phyloP scores from a whole-genome alignment of 2,888 invertebrate species.

The Lasioglossum morio region DNA sequence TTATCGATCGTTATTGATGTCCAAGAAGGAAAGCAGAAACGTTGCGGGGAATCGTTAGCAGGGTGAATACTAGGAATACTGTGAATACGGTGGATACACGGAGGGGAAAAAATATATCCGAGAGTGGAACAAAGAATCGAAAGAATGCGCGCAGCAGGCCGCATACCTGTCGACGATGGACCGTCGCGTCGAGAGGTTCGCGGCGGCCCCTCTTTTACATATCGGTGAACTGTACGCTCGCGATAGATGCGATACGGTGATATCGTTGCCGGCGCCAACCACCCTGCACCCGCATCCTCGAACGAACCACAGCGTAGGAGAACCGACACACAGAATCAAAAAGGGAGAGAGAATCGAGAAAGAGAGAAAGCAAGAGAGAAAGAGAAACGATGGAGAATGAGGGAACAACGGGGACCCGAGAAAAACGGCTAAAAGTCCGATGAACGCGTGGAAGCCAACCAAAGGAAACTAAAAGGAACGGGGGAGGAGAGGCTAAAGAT shows the following conservation, averaged over 20 bases:
- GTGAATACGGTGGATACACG: not conserved
- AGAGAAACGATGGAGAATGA: not conserved
- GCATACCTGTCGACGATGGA: conserved; percentile 53
- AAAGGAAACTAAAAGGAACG: conserved; percentile 14
- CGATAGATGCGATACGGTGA: conserved; percentile 77
- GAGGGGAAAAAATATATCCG: conserved; percentile 11
- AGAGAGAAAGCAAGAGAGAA: conserved; percentile 33
- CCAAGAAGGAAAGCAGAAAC: not conserved
- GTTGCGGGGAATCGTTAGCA: conserved; percentile 20
- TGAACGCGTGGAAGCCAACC: conserved; percentile 26
- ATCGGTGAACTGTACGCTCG: conserved; percentile 71
- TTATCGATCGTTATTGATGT: not conserved
- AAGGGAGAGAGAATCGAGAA: conserved; percentile 1
- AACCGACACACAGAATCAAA: no score
- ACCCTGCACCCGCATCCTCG: conserved; percentile 43
- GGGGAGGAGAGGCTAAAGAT: conserved; percentile 65
- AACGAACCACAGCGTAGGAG: not conserved
- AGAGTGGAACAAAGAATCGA: conserved; percentile 39
- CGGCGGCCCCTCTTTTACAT: conserved; percentile 73
- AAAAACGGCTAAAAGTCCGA: not conserved
- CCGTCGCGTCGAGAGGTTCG: conserved; percentile 16
- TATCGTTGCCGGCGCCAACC: conserved; percentile 73
- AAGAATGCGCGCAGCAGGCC: conserved; percentile 54
- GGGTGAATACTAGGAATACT: not conserved
- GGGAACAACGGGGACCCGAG: not conserved